Percentiles rank a stretch among this genome's conserved stretches.
Evolutionary conservation across 2,888 invertebrate species (phyloP).

Genomic region (Polydrusus pterygomalis): DNA sequence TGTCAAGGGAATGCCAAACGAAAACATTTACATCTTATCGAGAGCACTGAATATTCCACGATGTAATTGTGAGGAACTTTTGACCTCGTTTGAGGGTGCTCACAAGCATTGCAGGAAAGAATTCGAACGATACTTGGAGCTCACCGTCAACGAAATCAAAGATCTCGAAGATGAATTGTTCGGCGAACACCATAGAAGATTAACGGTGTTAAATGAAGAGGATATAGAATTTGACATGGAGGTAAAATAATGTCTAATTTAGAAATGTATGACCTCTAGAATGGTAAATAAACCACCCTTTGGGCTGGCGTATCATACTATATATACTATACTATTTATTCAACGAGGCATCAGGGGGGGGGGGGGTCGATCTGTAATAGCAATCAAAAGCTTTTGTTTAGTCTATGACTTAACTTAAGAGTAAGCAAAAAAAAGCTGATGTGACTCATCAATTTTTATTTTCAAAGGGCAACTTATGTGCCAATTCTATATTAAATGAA

Average conservation of each 20-base stretch:
- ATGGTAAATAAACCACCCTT: no score
- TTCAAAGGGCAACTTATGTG: no score
- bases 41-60: constrained; percentile 61
- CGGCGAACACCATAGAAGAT: neutral
- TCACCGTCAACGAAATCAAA: constrained; percentile 44
- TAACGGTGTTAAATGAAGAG: constrained; percentile 32
- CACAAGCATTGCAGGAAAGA: constrained; percentile 63
- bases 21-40: constrained; percentile 65
- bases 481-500: no score
- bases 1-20: constrained; percentile 64
- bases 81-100: constrained; percentile 61
- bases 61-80: constrained; percentile 66
- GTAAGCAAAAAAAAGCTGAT: no score
- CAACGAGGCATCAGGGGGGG: no score
- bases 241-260: neutral
- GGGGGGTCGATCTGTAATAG: no score
- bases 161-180: constrained; percentile 34
- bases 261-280: no score
- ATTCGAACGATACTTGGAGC: constrained; percentile 53
- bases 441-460: no score
- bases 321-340: no score
- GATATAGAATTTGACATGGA: constrained; percentile 15
- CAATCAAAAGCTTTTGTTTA: no score
- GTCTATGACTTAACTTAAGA: no score
- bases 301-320: no score